Base-by-base conservation (phyloP, 2,888 invertebrate genomes). In the Coleophora flavipennella region DNA sequence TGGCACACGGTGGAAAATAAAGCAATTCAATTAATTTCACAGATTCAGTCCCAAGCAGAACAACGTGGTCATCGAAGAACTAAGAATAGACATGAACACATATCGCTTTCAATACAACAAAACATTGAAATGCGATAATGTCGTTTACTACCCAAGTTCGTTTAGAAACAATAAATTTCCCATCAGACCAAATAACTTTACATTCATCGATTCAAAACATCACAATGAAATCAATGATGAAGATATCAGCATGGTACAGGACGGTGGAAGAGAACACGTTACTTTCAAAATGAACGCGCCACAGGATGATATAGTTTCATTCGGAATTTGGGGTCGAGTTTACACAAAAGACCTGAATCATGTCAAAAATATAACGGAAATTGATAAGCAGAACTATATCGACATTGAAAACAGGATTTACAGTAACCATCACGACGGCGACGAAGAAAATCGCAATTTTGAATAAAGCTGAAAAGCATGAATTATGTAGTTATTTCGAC, bases 131-230 rank as follows among this genome's bases (percentile, higher is more conserved):
- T 76, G 80, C 36, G 67, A 77, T 13, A 71, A 80, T 33, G 60
- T 73, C 0, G 60, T 76, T 1, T 87, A 88, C 48, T 85, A 69
- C 44, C 88, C 89, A 1, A 63, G 77, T 25, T 85, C 87, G 0
- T 45, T 89, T 1, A 64, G 73, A 40, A 72, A 74, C 28, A 79
- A 71, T 14, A 83, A 87, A 36, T 75, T 79, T 27, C 88, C 89
- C 0, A 53, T 88, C 0, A 62, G 62, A 7, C 59, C 70, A 0
- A 45, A 50, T 7, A 75, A 80, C 38, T 72, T 64, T 20, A 68
- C 73, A 0, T 74, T 64, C 41, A 41, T 37, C 20, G 52, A 53
- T 35, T 42, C 36, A 12, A 38, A 28, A 38, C 38, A 39, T 42
- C 36, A 45, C 44, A 28, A 13, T n/a, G 1, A 37, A 40, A 39